phyloP scores from a whole-genome alignment of 2,113 vertebrate genomes.

The Climacteris rufus region DNA sequence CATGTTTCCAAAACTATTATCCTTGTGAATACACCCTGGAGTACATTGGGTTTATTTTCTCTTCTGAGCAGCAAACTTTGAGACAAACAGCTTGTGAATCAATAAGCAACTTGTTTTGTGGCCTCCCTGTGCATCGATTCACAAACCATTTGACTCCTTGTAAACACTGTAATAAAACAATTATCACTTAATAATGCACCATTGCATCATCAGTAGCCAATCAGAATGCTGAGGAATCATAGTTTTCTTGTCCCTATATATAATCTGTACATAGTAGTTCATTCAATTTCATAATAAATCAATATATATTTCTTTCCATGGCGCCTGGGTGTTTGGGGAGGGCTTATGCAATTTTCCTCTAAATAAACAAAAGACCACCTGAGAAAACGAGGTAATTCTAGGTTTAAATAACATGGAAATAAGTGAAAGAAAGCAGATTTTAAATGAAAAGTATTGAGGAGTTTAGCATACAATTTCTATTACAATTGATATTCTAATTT shows the following conservation, averaged over 20 bases:
- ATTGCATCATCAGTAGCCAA: not conserved
- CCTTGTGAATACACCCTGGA: not conserved
- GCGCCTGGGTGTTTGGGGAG: not conserved
- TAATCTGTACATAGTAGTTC: not conserved
- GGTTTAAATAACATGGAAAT: not conserved
- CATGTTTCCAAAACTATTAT: not conserved
- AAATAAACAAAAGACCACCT: not conserved
- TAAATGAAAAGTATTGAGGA: not conserved
- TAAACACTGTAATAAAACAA: constrained; percentile 13
- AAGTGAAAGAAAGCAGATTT: not conserved
- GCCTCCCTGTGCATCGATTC: not conserved
- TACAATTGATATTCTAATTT: not conserved
- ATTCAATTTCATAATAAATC: not conserved
- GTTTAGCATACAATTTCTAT: not conserved
- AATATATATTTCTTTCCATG: not conserved
- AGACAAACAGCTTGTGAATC: constrained; percentile 4
- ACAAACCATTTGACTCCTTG: not conserved
- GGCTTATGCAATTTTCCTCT: not conserved
- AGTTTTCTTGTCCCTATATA: not conserved
- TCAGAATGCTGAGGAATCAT: not conserved
- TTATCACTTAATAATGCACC: constrained; percentile 2
- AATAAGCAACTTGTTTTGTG: constrained; percentile 25
- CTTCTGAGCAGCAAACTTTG: not conserved
- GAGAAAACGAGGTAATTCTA: not conserved
- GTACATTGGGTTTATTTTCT: not conserved